Percentiles rank a stretch among this genome's conserved stretches.
phyloP scores from a whole-genome alignment of 2,797 vertebrate genomes.

The Anguilla obscura region DNA sequence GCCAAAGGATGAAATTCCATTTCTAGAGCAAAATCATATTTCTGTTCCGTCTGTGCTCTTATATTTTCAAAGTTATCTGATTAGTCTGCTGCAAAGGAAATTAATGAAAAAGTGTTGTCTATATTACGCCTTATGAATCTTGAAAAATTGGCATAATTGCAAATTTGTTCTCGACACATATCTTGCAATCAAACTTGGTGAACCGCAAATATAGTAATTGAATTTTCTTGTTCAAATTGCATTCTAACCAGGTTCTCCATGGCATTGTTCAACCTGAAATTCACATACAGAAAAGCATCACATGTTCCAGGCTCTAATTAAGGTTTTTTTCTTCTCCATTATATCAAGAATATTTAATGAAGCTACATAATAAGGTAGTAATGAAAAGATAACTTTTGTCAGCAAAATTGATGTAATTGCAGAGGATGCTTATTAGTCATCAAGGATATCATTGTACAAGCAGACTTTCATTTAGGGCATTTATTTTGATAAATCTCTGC shows the following conservation, averaged over 20 bases:
- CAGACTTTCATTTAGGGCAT: background rate
- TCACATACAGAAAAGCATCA: background rate
- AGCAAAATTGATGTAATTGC: background rate
- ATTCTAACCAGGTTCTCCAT: slow-evolving; percentile 4
- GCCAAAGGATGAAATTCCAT: background rate
- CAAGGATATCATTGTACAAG: background rate
- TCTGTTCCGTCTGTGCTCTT: background rate
- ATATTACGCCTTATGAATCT: slow-evolving; percentile 7
- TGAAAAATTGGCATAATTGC: slow-evolving; percentile 21
- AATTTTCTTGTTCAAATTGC: slow-evolving; percentile 13
- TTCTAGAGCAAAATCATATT: background rate
- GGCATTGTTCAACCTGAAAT: background rate
- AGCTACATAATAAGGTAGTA: background rate
- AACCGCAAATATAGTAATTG: slow-evolving; percentile 20
- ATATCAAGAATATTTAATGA: background rate
- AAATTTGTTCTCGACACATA: slow-evolving; percentile 12
- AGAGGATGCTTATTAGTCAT: background rate
- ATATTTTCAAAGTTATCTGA: background rate
- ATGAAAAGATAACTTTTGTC: slow-evolving; percentile 6
- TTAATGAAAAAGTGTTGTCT: slow-evolving; percentile 24
- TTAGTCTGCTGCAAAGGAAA: slow-evolving; percentile 4
- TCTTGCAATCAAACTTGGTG: slow-evolving; percentile 14
- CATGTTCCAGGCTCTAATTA: background rate
- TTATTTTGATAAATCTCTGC: background rate
- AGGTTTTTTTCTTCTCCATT: background rate